These are phyloP conservation scores for Garra rufa DNA, from an alignment of 2,113 vertebrate species.

Conservation along the genomic window DNA sequence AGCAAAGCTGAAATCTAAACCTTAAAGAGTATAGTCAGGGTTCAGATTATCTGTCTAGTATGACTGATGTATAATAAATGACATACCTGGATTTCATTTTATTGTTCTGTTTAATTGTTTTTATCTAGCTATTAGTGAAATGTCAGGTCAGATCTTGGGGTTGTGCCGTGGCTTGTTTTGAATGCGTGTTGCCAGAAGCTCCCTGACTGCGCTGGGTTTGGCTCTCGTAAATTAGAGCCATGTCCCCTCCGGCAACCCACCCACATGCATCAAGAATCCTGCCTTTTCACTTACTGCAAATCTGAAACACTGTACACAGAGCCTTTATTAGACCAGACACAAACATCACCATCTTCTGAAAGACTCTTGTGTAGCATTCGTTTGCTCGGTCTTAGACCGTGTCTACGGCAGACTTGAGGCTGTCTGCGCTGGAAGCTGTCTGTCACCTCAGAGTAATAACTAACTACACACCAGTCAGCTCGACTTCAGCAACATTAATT, in stretches of 20 bases:
- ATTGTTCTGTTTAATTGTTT: too few relatives aligned
- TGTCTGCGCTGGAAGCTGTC: neutral
- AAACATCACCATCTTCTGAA: neutral
- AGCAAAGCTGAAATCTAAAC: neutral
- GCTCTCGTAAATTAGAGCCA: constrained; percentile 40
- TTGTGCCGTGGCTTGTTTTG: constrained; percentile 49
- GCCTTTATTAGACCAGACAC: constrained; percentile 19
- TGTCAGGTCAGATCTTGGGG: neutral
- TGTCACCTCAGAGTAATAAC: neutral
- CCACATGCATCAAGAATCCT: constrained; percentile 17
- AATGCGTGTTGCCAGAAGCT: constrained; percentile 35
- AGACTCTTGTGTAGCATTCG: neutral
- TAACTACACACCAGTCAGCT: neutral
- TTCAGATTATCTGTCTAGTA: neutral
- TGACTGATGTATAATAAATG: neutral
- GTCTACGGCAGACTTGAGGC: neutral
- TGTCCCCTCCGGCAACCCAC: constrained; percentile 32
- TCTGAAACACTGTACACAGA: neutral
- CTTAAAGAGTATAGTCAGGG: neutral
- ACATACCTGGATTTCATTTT: neutral
- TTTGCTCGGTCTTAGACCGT: neutral
- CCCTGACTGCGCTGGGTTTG: constrained; percentile 36
- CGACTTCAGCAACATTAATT: neutral
- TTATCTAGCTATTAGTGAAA: neutral
- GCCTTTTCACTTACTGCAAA: constrained; percentile 6